These are phyloP conservation scores for Polyommatus icarus DNA, from an alignment of 2,888 invertebrate species.

Conservation along the genomic window DNA sequence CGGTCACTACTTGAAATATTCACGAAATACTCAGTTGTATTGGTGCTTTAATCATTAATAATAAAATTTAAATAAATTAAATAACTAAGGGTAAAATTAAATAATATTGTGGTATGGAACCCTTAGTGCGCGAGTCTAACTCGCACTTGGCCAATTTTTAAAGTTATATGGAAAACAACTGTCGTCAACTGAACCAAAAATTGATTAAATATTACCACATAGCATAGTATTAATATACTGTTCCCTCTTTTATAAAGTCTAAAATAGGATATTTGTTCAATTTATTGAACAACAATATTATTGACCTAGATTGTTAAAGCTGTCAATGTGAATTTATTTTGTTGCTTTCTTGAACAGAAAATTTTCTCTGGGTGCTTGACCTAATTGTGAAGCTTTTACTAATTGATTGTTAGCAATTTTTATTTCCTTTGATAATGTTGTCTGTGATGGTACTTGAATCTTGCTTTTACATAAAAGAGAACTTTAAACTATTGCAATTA, in stretches of 20 bases:
- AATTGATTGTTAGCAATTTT: neutral
- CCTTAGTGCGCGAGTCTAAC: no score
- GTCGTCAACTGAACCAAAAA: neutral
- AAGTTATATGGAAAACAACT: neutral
- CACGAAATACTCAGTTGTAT: no score
- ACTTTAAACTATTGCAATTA: neutral
- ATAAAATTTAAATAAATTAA: no score
- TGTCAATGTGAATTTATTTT: neutral
- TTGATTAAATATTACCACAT: neutral
- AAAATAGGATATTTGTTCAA: neutral
- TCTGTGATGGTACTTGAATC: constrained; percentile 1
- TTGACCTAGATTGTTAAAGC: neutral
- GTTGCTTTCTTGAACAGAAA: constrained; percentile 2
- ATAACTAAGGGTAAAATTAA: no score
- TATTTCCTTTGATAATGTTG: neutral
- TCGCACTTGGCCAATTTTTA: neutral
- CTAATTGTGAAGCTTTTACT: neutral
- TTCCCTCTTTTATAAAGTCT: neutral
- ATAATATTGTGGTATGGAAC: no score
- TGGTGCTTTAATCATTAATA: no score
- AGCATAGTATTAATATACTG: neutral
- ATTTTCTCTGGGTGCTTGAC: neutral
- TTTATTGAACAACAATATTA: neutral
- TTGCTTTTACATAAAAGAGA: neutral
- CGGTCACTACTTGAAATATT: no score